Evolutionary conservation across 30 jellyfish, hydroid and myxozoan species (phyloP), one percentile per base, ranked within the genome.

Genomic region (Chironex yamaguchii): DNA sequence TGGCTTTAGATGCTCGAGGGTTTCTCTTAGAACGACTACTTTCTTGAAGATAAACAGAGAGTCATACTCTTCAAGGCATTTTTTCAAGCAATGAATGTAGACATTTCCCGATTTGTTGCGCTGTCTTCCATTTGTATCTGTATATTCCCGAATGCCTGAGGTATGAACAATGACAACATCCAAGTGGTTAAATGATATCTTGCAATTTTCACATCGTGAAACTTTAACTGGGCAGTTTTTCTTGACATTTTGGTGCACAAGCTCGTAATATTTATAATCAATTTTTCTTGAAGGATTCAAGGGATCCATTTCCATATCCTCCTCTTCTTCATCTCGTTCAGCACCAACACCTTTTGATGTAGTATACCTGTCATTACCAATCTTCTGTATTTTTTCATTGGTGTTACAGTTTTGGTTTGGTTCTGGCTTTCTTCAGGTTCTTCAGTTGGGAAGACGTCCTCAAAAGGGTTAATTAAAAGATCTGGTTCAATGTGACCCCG

Each of bases 171-270:
- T 71, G 63, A 80, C 78, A 33, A 28, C 88, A 34, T 63, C 91
- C 48, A 36, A 77, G 23, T 66, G 36, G 29, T 36, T 65, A 80
- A 64, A 80, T 24, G 76, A 80, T 80, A 63, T 34, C 89, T 65
- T 80, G 89, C 91, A 80, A 26, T 62, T 72, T 33, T 80, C 89
- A 65, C 91, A 80, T 36, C 91, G 32, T 80, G 81, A 51, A 25
- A 80, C 88, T 14, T 65, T 80, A 36, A 52, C 42, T 17, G 89
- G 91, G 77, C 62, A 80, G 50, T 29, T 33, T 65, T 52, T 33
- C 31, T 63, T 62, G 78, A 58, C 91, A 29, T 80, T 80, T 62
- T 50, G 35, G 89, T 80, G 91, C 49, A 80, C 91, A 62, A 80
- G 67, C 67, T 32, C 2, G 50, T 62, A 30, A 34, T 27, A 11